Percentiles rank a stretch among this genome's conserved stretches.
phyloP scores from a whole-genome alignment of 2,113 vertebrate species.

The Lagopus leucura region DNA sequence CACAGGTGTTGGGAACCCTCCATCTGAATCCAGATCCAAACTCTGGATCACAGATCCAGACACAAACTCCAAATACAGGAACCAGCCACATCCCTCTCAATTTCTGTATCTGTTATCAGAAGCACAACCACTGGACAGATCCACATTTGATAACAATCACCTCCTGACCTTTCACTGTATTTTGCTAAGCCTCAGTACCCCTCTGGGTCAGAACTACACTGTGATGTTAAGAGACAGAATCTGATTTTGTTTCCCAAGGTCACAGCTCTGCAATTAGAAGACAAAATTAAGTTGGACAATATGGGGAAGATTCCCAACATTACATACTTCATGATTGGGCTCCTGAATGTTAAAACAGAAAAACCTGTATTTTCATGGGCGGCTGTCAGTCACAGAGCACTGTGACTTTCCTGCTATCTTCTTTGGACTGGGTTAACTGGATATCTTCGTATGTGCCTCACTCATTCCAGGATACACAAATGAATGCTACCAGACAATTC shows the following conservation, averaged over 20 bases:
- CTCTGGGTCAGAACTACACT: neutral
- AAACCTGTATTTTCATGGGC: neutral
- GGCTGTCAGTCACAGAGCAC: neutral
- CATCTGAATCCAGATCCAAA: neutral
- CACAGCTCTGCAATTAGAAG: neutral
- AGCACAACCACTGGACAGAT: neutral
- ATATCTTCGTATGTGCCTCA: accelerated
- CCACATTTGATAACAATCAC: accelerated
- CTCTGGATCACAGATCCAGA: neutral
- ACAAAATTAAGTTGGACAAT: neutral
- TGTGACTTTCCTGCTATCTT: neutral
- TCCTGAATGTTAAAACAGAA: neutral
- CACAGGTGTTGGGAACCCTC: neutral
- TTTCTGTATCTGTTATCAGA: neutral
- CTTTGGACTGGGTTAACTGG: no score
- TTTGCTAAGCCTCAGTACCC: neutral
- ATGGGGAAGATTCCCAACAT: neutral
- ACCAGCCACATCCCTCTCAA: neutral
- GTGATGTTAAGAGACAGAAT: neutral
- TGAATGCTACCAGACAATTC: neutral
- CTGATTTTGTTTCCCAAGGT: neutral
- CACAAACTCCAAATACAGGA: neutral
- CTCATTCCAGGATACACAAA: neutral
- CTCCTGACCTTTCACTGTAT: neutral
- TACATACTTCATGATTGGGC: accelerated